Conservation (phyloP, 2,888 invertebrate species). For the Trichogramma dendrolimi region DNA sequence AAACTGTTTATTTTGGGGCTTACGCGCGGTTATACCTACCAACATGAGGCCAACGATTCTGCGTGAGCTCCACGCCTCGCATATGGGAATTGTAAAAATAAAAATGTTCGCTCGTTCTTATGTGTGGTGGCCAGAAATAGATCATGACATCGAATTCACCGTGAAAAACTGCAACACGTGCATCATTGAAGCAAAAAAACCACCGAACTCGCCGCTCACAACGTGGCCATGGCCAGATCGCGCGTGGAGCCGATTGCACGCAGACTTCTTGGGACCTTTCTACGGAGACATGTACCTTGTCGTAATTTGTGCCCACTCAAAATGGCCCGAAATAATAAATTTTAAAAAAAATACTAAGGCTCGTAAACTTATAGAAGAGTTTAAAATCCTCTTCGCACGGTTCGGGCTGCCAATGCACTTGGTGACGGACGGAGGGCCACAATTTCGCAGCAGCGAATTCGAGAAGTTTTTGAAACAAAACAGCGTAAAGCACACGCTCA, state of each 20-base stretch:
- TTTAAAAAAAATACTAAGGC: too few relatives aligned
- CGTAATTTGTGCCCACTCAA: too few relatives aligned
- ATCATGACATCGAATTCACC: conserved; percentile 5
- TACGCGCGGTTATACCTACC: conserved; percentile 10
- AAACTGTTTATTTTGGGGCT: background rate
- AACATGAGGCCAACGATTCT: background rate
- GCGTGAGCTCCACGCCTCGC: conserved; percentile 7
- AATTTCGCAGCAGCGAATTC: too few relatives aligned
- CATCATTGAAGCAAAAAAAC: conserved; percentile 18
- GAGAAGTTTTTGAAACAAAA: too few relatives aligned
- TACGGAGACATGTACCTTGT: too few relatives aligned
- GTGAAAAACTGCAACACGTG: conserved; percentile 17
- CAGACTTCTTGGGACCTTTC: conserved; percentile 29
- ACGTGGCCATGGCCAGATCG: conserved; percentile 26
- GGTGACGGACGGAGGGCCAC: too few relatives aligned
- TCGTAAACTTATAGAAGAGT: too few relatives aligned
- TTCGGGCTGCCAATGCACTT: too few relatives aligned
- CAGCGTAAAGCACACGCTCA: too few relatives aligned
- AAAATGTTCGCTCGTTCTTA: conserved; percentile 14
- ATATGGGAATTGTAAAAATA: conserved; percentile 16
- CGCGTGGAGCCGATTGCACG: conserved; percentile 22
- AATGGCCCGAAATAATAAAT: too few relatives aligned
- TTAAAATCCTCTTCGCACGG: too few relatives aligned
- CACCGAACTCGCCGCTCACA: conserved; percentile 16
- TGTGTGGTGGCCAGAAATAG: conserved; percentile 17